Percentiles rank a stretch among this genome's conserved stretches.
phyloP scores from a whole-genome alignment of 2,888 invertebrate genomes.

The Conchocele bisecta region DNA sequence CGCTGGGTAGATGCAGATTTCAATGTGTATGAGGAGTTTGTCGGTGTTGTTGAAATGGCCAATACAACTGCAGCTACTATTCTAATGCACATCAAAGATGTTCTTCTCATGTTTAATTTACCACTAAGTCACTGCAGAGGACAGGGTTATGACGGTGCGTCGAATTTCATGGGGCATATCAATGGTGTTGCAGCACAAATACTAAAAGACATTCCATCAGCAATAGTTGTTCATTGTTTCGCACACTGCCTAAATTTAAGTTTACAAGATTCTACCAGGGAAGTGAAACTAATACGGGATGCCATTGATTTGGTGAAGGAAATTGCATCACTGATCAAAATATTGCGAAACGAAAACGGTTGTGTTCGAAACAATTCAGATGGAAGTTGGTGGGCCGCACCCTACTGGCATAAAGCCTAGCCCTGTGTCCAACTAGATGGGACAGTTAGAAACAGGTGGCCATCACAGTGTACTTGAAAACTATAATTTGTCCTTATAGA shows the following conservation, averaged over 20 bases:
- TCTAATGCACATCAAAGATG: neutral
- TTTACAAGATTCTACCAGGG: constrained; percentile 25
- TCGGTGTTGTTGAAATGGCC: constrained; percentile 16
- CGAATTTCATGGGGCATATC: constrained; percentile 19
- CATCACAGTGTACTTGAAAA: constrained; percentile 28
- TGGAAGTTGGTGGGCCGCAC: neutral
- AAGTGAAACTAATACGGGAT: constrained; percentile 35
- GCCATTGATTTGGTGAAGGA: constrained; percentile 38
- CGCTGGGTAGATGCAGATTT: constrained; percentile 23
- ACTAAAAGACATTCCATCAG: constrained; percentile 17
- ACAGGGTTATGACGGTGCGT: constrained; percentile 45
- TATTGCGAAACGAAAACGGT: constrained; percentile 37
- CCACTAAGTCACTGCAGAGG: constrained; percentile 33
- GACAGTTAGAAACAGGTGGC: constrained; percentile 39
- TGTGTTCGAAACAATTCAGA: constrained; percentile 32
- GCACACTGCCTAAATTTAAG: constrained; percentile 41
- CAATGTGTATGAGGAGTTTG: constrained; percentile 8
- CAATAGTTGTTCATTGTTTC: constrained; percentile 39
- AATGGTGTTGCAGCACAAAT: constrained; percentile 36
- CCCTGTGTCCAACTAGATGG: constrained; percentile 50
- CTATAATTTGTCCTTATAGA: constrained; percentile 30
- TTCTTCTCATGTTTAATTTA: constrained; percentile 8
- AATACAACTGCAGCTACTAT: neutral
- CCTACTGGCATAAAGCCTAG: constrained; percentile 18
- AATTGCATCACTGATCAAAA: constrained; percentile 36